Conservation (phyloP, 2,888 invertebrate species). For the Calameuta pallipes region DNA sequence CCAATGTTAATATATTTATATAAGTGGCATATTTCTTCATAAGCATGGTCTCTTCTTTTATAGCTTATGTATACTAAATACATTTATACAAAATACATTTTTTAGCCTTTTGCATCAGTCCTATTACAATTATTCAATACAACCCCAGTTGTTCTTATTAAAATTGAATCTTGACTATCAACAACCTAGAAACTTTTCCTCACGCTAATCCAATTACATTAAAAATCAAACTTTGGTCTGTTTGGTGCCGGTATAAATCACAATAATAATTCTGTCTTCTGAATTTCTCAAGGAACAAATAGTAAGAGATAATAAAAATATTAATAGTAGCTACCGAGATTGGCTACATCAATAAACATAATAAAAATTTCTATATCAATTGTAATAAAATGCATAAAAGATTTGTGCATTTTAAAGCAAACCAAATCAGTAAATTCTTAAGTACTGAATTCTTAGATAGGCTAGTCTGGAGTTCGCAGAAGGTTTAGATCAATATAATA, state of each 20-base stretch:
- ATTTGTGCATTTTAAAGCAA: background rate
- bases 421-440: background rate
- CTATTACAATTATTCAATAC: constrained; percentile 22
- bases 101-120: background rate
- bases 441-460: background rate
- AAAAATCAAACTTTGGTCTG: background rate
- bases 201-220: background rate
- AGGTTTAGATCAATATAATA: background rate
- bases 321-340: background rate
- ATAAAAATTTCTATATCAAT: background rate
- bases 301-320: background rate
- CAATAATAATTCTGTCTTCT: background rate
- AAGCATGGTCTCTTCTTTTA: background rate
- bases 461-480: background rate
- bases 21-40: background rate
- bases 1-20: background rate
- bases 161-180: background rate
- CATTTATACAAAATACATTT: background rate
- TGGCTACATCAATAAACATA: background rate
- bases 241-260: background rate
- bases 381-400: background rate
- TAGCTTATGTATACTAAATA: constrained; percentile 6
- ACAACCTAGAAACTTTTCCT: background rate
- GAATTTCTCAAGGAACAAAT: background rate
- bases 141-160: constrained; percentile 16